Conservation (phyloP, 2,113 vertebrate genomes). For the Otocyon megalotis region DNA sequence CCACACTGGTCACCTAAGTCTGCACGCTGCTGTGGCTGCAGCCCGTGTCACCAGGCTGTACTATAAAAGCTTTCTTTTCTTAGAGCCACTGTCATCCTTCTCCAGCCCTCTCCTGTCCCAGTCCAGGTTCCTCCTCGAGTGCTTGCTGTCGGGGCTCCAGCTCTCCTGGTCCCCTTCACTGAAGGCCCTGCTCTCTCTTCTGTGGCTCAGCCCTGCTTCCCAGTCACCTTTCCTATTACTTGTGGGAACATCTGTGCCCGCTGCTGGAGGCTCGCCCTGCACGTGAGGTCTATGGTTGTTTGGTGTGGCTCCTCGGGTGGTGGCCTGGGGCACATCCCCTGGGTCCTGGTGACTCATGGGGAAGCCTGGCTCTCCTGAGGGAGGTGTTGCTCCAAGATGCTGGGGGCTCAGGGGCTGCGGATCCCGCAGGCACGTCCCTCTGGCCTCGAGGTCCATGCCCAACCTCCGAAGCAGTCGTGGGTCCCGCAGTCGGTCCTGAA, state of each 20-base stretch:
- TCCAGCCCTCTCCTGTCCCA: slow-evolving; percentile 22
- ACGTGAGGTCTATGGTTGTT: not conserved
- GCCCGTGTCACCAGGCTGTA: rapidly evolving
- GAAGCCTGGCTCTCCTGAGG: not conserved
- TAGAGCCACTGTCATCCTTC: slow-evolving; percentile 52
- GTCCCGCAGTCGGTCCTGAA: slow-evolving; percentile 83
- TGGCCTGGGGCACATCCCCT: rapidly evolving
- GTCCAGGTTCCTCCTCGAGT: not conserved
- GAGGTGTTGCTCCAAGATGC: not conserved
- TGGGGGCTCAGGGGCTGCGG: not conserved
- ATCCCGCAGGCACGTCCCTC: not conserved
- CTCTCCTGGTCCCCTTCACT: slow-evolving; percentile 43
- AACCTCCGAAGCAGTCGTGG: slow-evolving; percentile 84
- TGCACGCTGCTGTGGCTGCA: not conserved
- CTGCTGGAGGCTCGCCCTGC: rapidly evolving
- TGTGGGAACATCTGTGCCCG: not conserved
- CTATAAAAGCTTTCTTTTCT: slow-evolving; percentile 83
- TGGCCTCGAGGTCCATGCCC: slow-evolving; percentile 51
- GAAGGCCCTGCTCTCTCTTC: not conserved
- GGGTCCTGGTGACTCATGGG: slow-evolving; percentile 47
- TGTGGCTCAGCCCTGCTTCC: rapidly evolving
- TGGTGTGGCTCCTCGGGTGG: not conserved
- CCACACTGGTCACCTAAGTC: not conserved
- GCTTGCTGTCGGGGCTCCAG: not conserved
- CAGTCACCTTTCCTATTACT: not conserved